A percentile compares a stretch with the other conserved stretches of the same genome.
These are phyloP conservation scores for Tetanocera ferruginea DNA, from an alignment of 2,888 invertebrate genomes.

Conservation along the genomic window DNA sequence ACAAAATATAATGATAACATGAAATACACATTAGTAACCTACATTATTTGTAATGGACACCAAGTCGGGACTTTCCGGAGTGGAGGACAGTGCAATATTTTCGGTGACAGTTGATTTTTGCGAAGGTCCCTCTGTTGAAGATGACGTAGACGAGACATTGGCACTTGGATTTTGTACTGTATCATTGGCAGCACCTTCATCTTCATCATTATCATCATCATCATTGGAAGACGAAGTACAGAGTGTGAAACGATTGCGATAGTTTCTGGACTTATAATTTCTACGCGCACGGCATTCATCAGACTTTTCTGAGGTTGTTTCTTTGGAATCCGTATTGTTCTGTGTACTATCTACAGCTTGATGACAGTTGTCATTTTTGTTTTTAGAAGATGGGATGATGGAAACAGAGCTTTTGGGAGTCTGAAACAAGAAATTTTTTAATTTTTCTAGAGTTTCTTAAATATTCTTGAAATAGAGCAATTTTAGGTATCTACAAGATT, in stretches of 20 bases:
- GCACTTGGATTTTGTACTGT: neutral
- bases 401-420: too few species aligned
- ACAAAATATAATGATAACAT: neutral
- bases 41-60: neutral
- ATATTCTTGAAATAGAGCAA: too few species aligned
- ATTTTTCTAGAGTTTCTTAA: too few species aligned
- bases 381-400: too few species aligned
- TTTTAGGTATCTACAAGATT: too few species aligned
- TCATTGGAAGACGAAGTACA: constrained; percentile 40
- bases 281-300: neutral
- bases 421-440: too few species aligned
- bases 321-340: neutral
- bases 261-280: neutral
- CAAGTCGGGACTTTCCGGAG: neutral
- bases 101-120: too few species aligned
- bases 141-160: too few species aligned
- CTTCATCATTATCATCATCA: too few species aligned
- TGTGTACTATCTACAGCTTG: neutral
- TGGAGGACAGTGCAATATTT: neutral
- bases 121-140: neutral
- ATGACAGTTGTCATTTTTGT: neutral
- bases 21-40: neutral
- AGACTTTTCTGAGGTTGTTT: constrained; percentile 2
- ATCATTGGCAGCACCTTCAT: constrained; percentile 29
- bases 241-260: constrained; percentile 12